Conservation (phyloP, 2,113 vertebrate species). For the Otus sunia region DNA sequence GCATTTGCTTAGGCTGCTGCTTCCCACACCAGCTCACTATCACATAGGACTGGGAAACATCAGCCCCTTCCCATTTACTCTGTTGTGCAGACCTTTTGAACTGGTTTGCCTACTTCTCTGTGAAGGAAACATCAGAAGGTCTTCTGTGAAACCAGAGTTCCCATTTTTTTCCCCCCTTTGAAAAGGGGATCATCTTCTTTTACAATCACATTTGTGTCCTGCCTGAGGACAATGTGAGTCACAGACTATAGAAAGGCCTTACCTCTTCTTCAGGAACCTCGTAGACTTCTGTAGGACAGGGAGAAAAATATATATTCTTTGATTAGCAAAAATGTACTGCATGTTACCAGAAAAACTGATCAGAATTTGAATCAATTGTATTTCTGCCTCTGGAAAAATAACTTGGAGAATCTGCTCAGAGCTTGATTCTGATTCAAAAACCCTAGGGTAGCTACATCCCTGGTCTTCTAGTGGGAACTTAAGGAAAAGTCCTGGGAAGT, state of each 20-base stretch:
- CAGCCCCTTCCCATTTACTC: not conserved
- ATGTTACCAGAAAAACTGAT: not conserved
- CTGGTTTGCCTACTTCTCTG: not conserved
- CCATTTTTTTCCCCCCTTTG: not conserved
- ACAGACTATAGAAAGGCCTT: not conserved
- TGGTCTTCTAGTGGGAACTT: not conserved
- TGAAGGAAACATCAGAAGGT: not conserved
- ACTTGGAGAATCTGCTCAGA: not conserved
- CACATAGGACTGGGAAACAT: not conserved
- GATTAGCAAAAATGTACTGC: not conserved
- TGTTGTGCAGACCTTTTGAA: not conserved
- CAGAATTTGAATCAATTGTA: not conserved
- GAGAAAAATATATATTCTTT: not conserved
- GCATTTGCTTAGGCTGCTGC: not conserved
- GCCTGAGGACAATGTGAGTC: not conserved
- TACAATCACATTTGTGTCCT: not conserved
- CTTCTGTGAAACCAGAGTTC: not conserved
- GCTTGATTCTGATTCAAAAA: not conserved
- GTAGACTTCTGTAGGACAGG: constrained; percentile 72
- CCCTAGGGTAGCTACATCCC: not conserved
- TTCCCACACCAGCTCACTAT: not conserved
- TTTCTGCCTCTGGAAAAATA: not conserved
- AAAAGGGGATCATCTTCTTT: not conserved
- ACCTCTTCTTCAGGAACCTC: constrained; percentile 81
- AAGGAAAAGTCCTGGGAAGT: not conserved